A percentile compares a stretch with the other conserved stretches of the same genome.
Evolutionary conservation across 2,888 invertebrate species (phyloP).

Genomic region (Octonoba sinensis): DNA sequence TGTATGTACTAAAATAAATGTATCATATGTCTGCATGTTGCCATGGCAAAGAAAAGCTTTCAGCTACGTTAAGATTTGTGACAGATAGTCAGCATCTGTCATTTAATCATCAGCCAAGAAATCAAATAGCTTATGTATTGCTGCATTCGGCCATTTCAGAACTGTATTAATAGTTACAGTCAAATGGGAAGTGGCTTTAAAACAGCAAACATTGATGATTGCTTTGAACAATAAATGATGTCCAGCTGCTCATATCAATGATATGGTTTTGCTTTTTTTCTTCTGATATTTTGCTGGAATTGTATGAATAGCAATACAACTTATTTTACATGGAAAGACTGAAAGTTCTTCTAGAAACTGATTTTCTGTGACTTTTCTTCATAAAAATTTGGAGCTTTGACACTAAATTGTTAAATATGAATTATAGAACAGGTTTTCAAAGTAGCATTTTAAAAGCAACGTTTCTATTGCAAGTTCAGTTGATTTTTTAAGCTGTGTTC

Average conservation of each 20-base stretch:
- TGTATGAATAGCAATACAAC: constrained; percentile 50
- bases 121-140: constrained; percentile 1
- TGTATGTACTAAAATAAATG: too few species aligned
- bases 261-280: constrained; percentile 28
- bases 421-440: constrained; percentile 44
- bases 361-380: background rate
- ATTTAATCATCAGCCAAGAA: background rate
- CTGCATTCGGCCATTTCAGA: constrained; percentile 30
- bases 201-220: background rate
- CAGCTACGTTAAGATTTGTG: background rate
- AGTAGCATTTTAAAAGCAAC: constrained; percentile 27
- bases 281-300: constrained; percentile 2
- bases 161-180: constrained; percentile 14
- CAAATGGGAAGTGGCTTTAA: background rate
- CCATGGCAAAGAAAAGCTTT: constrained; percentile 35
- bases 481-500: background rate
- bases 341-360: constrained; percentile 17
- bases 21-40: constrained; percentile 11
- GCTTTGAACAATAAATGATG: constrained; percentile 8
- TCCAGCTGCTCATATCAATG: constrained; percentile 56
- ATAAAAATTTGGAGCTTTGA: constrained; percentile 54
- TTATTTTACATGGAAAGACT: constrained; percentile 42
- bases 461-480: background rate
- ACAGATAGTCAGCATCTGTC: background rate
- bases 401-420: constrained; percentile 35